Conservation (phyloP, 64 coral and sea anemone genomes). For the Platygyra sinensis region DNA sequence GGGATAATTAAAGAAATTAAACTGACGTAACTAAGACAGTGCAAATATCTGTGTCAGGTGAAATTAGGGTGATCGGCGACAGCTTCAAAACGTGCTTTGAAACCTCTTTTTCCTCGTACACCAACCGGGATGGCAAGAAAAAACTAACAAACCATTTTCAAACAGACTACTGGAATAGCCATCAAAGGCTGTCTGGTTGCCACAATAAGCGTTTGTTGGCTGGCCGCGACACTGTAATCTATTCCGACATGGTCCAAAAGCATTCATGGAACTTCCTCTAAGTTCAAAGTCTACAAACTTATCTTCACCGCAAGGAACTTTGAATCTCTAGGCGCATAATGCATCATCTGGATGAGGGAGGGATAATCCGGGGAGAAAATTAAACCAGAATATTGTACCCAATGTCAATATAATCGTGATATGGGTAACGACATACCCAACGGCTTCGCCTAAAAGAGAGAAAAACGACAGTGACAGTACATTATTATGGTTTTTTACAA, state of each 20-base stretch:
- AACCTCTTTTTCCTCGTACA: background rate
- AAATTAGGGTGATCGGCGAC: too few relatives aligned
- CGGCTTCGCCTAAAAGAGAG: background rate
- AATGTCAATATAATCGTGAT: too few relatives aligned
- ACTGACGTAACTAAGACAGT: background rate
- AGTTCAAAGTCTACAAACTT: background rate
- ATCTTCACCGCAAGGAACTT: background rate
- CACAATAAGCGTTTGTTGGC: background rate
- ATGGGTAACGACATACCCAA: background rate
- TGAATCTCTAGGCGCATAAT: background rate
- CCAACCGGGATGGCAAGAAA: background rate
- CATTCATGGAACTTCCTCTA: too few relatives aligned
- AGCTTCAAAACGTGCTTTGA: slow-evolving; percentile 15
- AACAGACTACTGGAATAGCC: too few relatives aligned
- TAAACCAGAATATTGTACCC: background rate
- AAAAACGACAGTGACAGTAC: background rate
- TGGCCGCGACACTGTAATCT: background rate
- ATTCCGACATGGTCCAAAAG: slow-evolving; percentile 3
- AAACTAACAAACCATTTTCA: background rate
- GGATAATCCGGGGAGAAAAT: background rate
- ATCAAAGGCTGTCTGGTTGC: background rate
- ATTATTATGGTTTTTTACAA: background rate
- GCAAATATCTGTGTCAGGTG: background rate
- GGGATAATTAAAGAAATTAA: background rate
- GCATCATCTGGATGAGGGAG: background rate